A percentile compares a stretch with the other conserved stretches of the same genome.
Conservation (phyloP, 2,797 vertebrate species). For the Syndactyla subalaris region DNA sequence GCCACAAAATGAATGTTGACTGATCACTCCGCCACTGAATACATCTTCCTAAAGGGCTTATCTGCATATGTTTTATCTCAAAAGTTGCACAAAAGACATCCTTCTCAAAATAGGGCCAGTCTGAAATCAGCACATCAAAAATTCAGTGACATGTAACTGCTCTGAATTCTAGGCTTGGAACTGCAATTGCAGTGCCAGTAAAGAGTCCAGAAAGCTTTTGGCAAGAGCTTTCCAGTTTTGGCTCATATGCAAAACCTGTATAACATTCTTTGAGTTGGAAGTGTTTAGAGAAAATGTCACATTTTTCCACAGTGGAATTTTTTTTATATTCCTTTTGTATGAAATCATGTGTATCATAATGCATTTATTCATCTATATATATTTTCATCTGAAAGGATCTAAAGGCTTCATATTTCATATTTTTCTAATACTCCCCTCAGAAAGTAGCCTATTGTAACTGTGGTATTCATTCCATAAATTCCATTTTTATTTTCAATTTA, state of each 20-base stretch:
- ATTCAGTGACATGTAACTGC: background rate
- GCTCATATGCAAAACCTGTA: background rate
- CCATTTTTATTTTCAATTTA: conserved; percentile 10
- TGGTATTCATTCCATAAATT: background rate
- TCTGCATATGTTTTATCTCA: conserved; percentile 19
- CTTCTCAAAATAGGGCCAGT: background rate
- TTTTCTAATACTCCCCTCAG: background rate
- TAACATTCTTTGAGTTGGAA: background rate
- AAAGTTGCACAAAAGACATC: background rate
- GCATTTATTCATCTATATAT: background rate
- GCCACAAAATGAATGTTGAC: conserved; percentile 5
- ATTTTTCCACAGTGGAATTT: background rate
- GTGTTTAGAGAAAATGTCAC: background rate
- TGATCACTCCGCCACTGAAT: background rate
- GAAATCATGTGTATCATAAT: background rate
- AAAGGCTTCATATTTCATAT: background rate
- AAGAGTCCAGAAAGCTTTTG: background rate
- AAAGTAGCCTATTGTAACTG: background rate
- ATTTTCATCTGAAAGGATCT: background rate
- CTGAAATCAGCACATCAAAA: conserved; percentile 12
- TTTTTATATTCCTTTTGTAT: background rate
- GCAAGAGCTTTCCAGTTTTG: background rate
- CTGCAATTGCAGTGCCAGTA: background rate
- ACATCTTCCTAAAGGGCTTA: conserved; percentile 10
- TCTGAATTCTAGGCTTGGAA: conserved; percentile 14